Percentiles rank a stretch among this genome's conserved stretches.
phyloP scores from a whole-genome alignment of 2,113 vertebrate species.

The Pedetes capensis region DNA sequence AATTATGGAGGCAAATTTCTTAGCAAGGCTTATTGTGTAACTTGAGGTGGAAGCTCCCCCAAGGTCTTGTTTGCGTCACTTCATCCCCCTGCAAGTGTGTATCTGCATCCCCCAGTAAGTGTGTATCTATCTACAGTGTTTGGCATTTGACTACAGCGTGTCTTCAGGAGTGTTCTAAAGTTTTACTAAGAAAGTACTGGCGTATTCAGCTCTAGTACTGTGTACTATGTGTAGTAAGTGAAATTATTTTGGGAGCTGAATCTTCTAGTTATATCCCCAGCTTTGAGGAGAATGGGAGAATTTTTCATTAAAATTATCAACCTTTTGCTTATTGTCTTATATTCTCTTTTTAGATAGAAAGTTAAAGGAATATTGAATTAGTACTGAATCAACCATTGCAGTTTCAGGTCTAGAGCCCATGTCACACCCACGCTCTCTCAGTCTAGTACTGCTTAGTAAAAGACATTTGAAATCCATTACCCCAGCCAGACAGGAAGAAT shows the following conservation, averaged over 20 bases:
- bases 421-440: background rate
- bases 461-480: background rate
- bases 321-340: constrained; percentile 41
- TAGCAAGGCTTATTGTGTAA: background rate
- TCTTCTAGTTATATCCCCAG: constrained; percentile 35
- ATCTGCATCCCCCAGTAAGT: too few species aligned
- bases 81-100: background rate
- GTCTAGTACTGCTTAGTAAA: constrained; percentile 8
- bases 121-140: background rate
- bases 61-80: background rate
- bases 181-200: constrained; percentile 20
- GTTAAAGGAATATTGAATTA: background rate
- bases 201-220: background rate
- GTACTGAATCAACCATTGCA: constrained; percentile 42
- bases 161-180: background rate
- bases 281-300: constrained; percentile 31
- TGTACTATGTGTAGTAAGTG: background rate
- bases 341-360: constrained; percentile 50
- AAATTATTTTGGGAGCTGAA: constrained; percentile 21
- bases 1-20: constrained; percentile 10
- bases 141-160: background rate
- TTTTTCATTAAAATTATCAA: constrained; percentile 42
- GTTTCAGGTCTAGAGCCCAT: background rate
- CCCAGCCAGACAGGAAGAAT: constrained; percentile 53
- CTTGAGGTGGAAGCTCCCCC: background rate